These are phyloP conservation scores for Lucifuga dentata DNA, from an alignment of 2,113 vertebrate species.

Conservation along the genomic window DNA sequence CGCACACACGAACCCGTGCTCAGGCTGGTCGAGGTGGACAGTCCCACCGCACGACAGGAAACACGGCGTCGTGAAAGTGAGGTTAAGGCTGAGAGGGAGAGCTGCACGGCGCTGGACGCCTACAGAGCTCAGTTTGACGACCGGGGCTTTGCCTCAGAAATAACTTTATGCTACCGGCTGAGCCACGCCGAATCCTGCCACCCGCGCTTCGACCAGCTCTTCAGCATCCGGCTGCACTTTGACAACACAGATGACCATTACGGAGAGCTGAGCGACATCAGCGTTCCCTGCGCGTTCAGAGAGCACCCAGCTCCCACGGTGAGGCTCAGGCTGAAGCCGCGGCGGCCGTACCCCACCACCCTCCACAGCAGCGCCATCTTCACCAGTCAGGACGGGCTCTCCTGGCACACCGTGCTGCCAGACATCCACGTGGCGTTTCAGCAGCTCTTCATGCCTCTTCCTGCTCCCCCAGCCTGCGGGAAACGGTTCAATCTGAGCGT, in stretches of 20 bases:
- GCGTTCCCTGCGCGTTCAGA: slow-evolving; percentile 82
- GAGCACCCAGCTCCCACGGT: slow-evolving; percentile 69
- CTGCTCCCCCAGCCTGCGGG: slow-evolving; percentile 62
- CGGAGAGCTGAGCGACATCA: slow-evolving; percentile 78
- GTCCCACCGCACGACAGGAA: neutral
- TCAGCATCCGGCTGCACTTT: slow-evolving; percentile 87
- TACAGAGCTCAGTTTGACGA: slow-evolving; percentile 77
- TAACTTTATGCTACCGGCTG: slow-evolving; percentile 79
- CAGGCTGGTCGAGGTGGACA: slow-evolving; percentile 54
- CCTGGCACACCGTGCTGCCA: slow-evolving; percentile 81
- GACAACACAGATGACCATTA: slow-evolving; percentile 76
- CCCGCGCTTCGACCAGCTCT: slow-evolving; percentile 79
- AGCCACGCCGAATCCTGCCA: slow-evolving; percentile 50
- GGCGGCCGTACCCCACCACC: slow-evolving; percentile 78
- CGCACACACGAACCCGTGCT: slow-evolving; percentile 69
- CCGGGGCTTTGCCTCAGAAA: slow-evolving; percentile 66
- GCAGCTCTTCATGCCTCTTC: slow-evolving; percentile 83
- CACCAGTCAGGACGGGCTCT: slow-evolving; percentile 80
- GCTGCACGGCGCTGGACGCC: slow-evolving; percentile 18
- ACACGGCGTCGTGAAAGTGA: fast-evolving
- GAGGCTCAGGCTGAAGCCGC: slow-evolving; percentile 81
- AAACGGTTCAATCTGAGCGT: slow-evolving; percentile 24
- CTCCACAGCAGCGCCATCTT: slow-evolving; percentile 83
- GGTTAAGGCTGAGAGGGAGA: neutral
- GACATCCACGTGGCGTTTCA: slow-evolving; percentile 81